Evolutionary conservation across 2,113 vertebrate genomes (phyloP).

Genomic region (Tautogolabrus adspersus): DNA sequence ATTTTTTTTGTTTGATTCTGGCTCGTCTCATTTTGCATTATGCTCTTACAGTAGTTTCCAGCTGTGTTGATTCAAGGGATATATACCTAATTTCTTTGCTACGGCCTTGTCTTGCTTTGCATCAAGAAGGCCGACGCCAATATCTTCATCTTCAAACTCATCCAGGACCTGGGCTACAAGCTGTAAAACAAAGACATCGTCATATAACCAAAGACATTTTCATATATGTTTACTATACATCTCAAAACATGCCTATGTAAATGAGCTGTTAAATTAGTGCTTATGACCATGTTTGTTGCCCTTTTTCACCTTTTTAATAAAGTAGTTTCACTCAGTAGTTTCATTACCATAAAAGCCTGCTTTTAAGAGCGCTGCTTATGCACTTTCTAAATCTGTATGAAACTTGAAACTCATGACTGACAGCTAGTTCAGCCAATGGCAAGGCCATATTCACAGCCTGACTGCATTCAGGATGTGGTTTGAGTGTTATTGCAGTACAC

Average conservation of each 20-base stretch:
- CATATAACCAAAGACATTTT: slow-evolving; percentile 1
- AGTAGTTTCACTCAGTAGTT: slow-evolving; percentile 28
- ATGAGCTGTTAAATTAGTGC: background rate
- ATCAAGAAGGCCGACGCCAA: slow-evolving; percentile 91
- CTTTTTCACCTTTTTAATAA: slow-evolving; percentile 43
- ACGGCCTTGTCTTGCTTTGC: slow-evolving; percentile 87
- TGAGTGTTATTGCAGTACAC: slow-evolving; percentile 38
- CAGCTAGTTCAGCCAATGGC: slow-evolving; percentile 72
- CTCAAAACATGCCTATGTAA: background rate
- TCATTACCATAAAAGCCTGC: slow-evolving; percentile 82
- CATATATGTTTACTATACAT: background rate
- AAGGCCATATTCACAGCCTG: slow-evolving; percentile 14
- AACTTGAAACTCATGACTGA: slow-evolving; percentile 81
- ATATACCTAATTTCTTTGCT: slow-evolving; percentile 90
- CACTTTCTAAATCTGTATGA: slow-evolving; percentile 85
- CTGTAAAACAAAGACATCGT: slow-evolving; percentile 76
- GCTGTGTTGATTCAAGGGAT: background rate
- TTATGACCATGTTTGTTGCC: background rate
- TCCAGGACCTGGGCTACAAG: slow-evolving; percentile 93
- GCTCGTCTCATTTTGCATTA: too few species aligned
- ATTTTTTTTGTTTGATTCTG: too few species aligned
- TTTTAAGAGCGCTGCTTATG: slow-evolving; percentile 74
- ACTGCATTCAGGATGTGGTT: slow-evolving; percentile 54
- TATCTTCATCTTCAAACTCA: slow-evolving; percentile 89
- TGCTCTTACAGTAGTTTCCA: background rate